Conservation (phyloP, 2,888 invertebrate species). For the Pyrocoelia pectoralis region DNA sequence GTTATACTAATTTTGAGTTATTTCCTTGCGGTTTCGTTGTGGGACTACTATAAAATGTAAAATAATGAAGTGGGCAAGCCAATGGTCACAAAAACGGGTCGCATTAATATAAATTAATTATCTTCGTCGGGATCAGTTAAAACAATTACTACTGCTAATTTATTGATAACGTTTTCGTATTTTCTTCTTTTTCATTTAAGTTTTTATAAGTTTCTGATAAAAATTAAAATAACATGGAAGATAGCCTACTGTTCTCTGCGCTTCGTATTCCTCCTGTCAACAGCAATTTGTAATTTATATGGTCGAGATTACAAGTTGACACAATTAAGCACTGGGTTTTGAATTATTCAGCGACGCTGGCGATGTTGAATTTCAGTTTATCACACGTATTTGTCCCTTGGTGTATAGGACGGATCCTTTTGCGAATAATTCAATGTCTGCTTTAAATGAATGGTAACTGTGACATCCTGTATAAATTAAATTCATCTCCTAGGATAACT, state of each 20-base stretch:
- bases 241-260: not conserved
- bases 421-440: conserved; percentile 30
- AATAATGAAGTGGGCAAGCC: conserved; percentile 29
- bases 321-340: conserved; percentile 38
- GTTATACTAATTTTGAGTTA: conserved; percentile 29
- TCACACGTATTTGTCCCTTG: conserved; percentile 35
- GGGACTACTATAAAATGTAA: conserved; percentile 20
- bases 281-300: conserved; percentile 38
- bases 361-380: conserved; percentile 34
- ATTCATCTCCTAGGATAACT: conserved; percentile 4
- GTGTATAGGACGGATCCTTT: conserved; percentile 26
- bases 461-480: conserved; percentile 25
- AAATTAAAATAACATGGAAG: not conserved
- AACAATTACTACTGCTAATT: conserved; percentile 24
- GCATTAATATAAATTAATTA: conserved; percentile 35
- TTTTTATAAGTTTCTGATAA: not conserved
- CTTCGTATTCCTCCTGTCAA: conserved; percentile 26
- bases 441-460: conserved; percentile 29
- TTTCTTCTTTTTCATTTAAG: not conserved
- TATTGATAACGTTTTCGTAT: conserved; percentile 22
- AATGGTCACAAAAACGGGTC: conserved; percentile 29
- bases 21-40: conserved; percentile 24
- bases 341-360: conserved; percentile 31
- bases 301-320: conserved; percentile 37
- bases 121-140: conserved; percentile 26